Evolutionary conservation across 2,888 invertebrate species (phyloP), one percentile per base, ranked within the genome.

Genomic region (Germaria angustata): DNA sequence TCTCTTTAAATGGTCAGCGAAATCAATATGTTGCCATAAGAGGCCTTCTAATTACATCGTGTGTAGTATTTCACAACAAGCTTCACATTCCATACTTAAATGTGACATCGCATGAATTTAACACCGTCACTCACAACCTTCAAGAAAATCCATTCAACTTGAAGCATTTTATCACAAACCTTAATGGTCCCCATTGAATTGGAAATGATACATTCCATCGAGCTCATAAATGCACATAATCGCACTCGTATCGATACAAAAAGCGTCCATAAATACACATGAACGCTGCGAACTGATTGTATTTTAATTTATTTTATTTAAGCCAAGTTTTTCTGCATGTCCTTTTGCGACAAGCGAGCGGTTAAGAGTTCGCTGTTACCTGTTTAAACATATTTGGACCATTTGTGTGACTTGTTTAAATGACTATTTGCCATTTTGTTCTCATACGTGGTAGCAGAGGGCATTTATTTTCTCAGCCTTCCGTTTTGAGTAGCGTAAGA

Each of bases 351-450:
- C 13, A 55, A 46, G n/a, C 41, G n/a, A 51, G 20, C 41, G 11
- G 13, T 49, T 1, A 22, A 51, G 24, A 15, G 32, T 51, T 24
- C 8, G 32, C 6, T 28, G 53, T 17, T 9, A 15, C 7, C 22
- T 46, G 36, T 41, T 3, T 49, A 4, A 53, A 24, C 32, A 13
- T 66, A 22, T 77, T 68, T 59, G 32, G 13, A 34, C 24, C 59
- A 46, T 59, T 55, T 65, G 61, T 59, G 17, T 72, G 68, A 28
- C n/a, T 75, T 57, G 55, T 46, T 73, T 32, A 63, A 81, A 55
- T 49, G 55, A 77, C 55, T 68, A 81, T 71, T 73, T 77, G 63
- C 69, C 75, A 80, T 71, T 80, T 76, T 63, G 69, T 75, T 59
- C 17, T 46, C 24, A 24, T n/a, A n/a, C 15, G 17, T 55, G 53